Evolutionary conservation across 2,888 invertebrate genomes (phyloP), one percentile per base, ranked within the genome.

Genomic region (Nysson spinosus): DNA sequence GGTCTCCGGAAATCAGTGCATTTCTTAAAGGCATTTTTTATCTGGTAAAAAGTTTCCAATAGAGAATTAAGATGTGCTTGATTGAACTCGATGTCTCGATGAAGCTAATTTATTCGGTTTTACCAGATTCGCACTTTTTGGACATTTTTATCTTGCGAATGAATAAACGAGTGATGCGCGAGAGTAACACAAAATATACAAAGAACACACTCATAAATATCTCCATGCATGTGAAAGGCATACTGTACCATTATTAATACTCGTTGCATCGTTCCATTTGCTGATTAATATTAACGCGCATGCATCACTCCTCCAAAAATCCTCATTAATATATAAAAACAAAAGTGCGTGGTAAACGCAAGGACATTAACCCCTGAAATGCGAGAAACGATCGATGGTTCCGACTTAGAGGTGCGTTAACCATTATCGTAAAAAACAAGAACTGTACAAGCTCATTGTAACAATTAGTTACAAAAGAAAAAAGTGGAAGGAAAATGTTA

Each of bases 261-360:
- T 68, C 80, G 77, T 77, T 83, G 80, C 77, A 79, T 72, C 69
- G 71, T 67, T 76, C 69, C 81, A 85, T 79, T 73, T 63, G 82
- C 85, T 86, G 82, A 85, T 85, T 81, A 86, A 84, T 83, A 83
- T 83, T 81, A 84, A 85, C 80, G 83, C 79, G 85, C 85, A 85
- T 85, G 84, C 72, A 75, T 64, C 75, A 72, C 70, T 71, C 67
- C 72, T 66, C 77, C 64, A 71, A 69, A 26, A 63, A 56, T 72
- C 75, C 77, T 69, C 54, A 78, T 78, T 64, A 67, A 72, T 74
- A 63, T 22, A 28, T n/a, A n/a, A n/a, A n/a, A n/a, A n/a, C n/a
- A 47, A 54, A 40, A 64, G 64, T 57, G 58, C 62, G 67, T 14
- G 14, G 16, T 2, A 16, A 4, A 14, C 14, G 28, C 37, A 39